Conservation (phyloP, 2,888 invertebrate species). For the Nephrotoma appendiculata region DNA sequence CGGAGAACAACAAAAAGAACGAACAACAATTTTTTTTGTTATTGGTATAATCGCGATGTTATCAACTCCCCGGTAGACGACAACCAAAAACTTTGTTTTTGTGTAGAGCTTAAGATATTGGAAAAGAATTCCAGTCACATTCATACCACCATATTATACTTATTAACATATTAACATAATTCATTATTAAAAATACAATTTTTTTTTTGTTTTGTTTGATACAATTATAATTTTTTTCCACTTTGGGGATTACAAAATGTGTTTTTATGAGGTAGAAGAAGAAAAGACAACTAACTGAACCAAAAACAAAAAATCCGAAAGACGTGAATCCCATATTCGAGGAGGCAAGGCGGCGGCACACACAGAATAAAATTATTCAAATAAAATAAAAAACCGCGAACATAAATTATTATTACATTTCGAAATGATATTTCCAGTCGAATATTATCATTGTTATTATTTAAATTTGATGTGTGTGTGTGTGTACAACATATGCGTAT, state of each 20-base stretch:
- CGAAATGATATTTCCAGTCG: neutral
- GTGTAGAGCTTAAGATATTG: neutral
- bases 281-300: neutral
- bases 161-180: neutral
- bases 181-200: neutral
- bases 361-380: neutral
- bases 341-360: neutral
- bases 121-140: neutral
- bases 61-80: neutral
- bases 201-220: neutral
- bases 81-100: neutral
- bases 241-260: neutral
- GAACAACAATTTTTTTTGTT: neutral
- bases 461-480: neutral
- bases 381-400: neutral
- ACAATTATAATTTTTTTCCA: neutral
- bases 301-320: neutral
- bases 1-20: neutral
- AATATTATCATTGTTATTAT: neutral
- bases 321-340: neutral
- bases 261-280: neutral
- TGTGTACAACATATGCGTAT: neutral
- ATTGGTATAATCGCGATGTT: neutral
- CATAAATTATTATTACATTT: neutral
- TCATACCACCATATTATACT: neutral